These are phyloP conservation scores for Odontocerum albicorne DNA, from an alignment of 2,888 invertebrate species.

Conservation along the genomic window DNA sequence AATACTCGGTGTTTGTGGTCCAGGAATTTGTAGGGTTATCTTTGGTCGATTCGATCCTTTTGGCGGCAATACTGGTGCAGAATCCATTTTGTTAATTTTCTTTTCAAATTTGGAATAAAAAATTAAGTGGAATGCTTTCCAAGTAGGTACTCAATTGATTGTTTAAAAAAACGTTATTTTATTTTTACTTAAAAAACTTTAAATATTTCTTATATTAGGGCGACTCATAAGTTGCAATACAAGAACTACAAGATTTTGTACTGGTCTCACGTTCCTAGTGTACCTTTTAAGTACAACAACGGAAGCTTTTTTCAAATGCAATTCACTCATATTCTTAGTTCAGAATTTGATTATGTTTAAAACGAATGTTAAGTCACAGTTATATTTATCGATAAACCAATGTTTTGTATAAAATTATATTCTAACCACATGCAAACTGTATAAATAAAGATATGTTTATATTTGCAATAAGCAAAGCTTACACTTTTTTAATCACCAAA, in stretches of 20 bases:
- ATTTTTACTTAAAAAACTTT: too few relatives aligned
- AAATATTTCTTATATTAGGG: background rate
- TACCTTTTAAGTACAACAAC: constrained; percentile 7
- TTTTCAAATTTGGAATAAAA: background rate
- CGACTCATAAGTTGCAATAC: constrained; percentile 11
- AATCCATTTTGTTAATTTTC: constrained; percentile 40
- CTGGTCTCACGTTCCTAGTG: constrained; percentile 5
- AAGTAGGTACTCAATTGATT: too few relatives aligned
- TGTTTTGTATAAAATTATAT: background rate
- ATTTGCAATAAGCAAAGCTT: too few relatives aligned
- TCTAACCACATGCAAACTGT: too few relatives aligned
- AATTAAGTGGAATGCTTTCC: too few relatives aligned
- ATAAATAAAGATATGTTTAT: too few relatives aligned
- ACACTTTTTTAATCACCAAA: too few relatives aligned
- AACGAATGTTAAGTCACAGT: background rate
- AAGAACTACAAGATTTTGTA: constrained; percentile 15
- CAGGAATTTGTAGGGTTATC: constrained; percentile 56
- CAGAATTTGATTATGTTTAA: background rate
- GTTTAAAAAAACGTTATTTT: too few relatives aligned
- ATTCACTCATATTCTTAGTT: constrained; percentile 9
- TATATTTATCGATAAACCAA: background rate
- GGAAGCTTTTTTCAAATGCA: constrained; percentile 5
- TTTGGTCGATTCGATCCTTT: constrained; percentile 48
- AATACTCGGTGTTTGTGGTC: constrained; percentile 42
- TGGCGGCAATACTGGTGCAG: constrained; percentile 47